phyloP scores from a whole-genome alignment of 2,888 invertebrate genomes.

The Cotesia congregata region DNA sequence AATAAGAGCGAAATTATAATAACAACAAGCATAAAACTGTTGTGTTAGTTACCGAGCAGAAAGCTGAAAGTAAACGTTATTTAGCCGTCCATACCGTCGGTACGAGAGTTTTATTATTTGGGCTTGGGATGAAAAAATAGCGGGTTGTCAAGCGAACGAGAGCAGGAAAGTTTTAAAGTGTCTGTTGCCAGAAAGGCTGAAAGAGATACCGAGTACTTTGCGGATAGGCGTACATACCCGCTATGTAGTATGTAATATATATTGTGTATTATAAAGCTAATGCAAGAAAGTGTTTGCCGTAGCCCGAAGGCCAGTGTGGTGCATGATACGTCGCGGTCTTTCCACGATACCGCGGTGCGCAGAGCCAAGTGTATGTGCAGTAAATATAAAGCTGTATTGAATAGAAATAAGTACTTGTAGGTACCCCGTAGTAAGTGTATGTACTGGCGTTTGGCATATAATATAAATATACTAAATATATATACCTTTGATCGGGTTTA shows the following conservation, averaged over 20 bases:
- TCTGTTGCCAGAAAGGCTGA: not conserved
- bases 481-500: slow-evolving; percentile 11
- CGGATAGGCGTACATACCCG: not conserved
- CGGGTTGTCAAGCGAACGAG: not conserved
- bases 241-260: not conserved
- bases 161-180: not conserved
- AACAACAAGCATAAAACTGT: not conserved
- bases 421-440: not conserved
- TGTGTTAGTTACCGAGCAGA: not conserved
- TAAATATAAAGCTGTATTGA: not conserved
- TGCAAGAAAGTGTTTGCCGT: slow-evolving; percentile 42
- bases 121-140: not conserved
- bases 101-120: too few species aligned
- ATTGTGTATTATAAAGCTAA: not conserved
- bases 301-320: slow-evolving; percentile 11
- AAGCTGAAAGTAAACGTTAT: not conserved
- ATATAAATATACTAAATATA: slow-evolving; percentile 30
- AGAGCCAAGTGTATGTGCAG: too few species aligned
- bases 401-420: not conserved
- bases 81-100: not conserved
- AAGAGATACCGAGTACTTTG: not conserved
- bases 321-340: slow-evolving; percentile 43
- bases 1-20: not conserved
- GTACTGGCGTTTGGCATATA: slow-evolving; percentile 7
- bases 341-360: slow-evolving; percentile 34